Conservation (phyloP, 2,888 invertebrate genomes). For the Tetanocera ferruginea region DNA sequence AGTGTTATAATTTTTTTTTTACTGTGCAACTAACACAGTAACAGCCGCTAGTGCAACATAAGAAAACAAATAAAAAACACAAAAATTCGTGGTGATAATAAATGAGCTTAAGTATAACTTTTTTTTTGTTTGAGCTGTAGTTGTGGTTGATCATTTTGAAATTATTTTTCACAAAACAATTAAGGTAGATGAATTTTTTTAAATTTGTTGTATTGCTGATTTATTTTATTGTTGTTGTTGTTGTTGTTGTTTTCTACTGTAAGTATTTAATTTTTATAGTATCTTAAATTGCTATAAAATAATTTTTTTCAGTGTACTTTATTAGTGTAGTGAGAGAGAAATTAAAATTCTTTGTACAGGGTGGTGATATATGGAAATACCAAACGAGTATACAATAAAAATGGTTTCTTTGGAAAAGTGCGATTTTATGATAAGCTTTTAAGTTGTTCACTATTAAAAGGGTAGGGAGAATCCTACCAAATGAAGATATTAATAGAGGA, state of each 20-base stretch:
- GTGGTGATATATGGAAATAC: background rate
- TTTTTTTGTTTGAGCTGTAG: background rate
- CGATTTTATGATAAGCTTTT: no score
- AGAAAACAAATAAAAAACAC: constrained; percentile 38
- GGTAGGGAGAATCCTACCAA: no score
- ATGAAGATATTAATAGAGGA: no score
- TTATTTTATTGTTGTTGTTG: background rate
- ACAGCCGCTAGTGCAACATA: constrained; percentile 36
- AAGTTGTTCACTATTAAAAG: no score
- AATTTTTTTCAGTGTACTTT: constrained; percentile 9
- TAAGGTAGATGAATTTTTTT: background rate
- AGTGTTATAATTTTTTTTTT: no score
- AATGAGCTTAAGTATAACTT: constrained; percentile 14
- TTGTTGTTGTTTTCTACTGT: background rate
- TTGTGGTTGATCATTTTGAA: background rate
- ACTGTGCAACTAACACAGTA: no score
- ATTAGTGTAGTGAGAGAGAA: background rate
- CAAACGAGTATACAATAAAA: no score
- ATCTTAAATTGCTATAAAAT: background rate
- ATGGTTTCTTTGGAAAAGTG: no score
- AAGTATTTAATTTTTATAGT: background rate
- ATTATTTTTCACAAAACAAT: constrained; percentile 23
- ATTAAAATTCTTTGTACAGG: background rate
- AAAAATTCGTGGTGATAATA: constrained; percentile 28
- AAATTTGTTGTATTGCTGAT: background rate